phyloP scores from a whole-genome alignment of 2,888 invertebrate genomes.

The Synergus itoensis region DNA sequence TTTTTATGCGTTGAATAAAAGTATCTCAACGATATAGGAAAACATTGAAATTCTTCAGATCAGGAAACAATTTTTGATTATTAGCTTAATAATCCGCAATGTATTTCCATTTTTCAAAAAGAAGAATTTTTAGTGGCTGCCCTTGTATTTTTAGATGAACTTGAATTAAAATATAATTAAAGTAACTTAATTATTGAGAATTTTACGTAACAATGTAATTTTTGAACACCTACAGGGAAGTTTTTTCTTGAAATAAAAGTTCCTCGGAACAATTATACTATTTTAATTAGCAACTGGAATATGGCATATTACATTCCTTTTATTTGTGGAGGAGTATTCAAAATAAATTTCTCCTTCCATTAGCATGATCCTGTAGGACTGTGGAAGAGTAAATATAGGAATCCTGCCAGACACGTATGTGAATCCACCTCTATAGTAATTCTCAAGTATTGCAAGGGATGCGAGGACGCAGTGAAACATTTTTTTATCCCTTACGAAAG shows the following conservation, averaged over 20 bases:
- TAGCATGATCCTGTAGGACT: slow-evolving; percentile 28
- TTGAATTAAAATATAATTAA: too few relatives aligned
- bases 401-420: slow-evolving; percentile 33
- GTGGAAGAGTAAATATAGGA: slow-evolving; percentile 29
- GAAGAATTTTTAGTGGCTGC: too few relatives aligned
- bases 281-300: background rate
- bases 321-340: slow-evolving; percentile 1
- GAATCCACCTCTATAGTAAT: slow-evolving; percentile 36
- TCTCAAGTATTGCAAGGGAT: slow-evolving; percentile 34
- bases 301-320: slow-evolving; percentile 6
- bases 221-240: too few relatives aligned
- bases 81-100: background rate
- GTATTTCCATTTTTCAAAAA: background rate
- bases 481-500: slow-evolving; percentile 45
- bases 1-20: background rate
- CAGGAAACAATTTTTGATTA: background rate
- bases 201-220: background rate
- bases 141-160: too few relatives aligned
- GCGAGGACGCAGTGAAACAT: slow-evolving; percentile 24
- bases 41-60: background rate
- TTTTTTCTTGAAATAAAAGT: background rate
- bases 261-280: background rate
- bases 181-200: background rate
- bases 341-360: slow-evolving; percentile 9
- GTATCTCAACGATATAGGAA: background rate